Evolutionary conservation across 2,888 invertebrate species (phyloP).

Genomic region (Elmis aenea): DNA sequence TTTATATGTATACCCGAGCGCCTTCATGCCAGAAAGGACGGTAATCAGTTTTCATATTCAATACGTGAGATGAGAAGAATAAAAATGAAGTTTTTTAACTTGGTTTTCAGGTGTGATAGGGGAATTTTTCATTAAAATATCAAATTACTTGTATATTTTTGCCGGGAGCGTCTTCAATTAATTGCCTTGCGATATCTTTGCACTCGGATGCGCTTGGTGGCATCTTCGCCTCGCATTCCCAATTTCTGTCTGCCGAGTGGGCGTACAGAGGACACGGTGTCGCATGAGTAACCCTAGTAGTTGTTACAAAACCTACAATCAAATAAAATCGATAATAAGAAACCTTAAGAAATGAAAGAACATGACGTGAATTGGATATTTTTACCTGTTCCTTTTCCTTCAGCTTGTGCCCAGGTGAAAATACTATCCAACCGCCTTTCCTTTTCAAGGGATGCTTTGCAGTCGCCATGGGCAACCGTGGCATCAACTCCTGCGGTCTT

Average conservation of each 20-base stretch:
- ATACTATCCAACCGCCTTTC: conserved; percentile 60
- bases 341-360: no score
- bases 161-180: conserved; percentile 75
- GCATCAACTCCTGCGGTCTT: conserved; percentile 74
- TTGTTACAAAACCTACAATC: conserved; percentile 81
- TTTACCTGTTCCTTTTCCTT: conserved; percentile 73
- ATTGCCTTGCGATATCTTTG: conserved; percentile 79
- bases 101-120: no score
- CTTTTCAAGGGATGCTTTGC: conserved; percentile 56
- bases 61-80: no score
- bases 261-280: conserved; percentile 80
- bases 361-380: no score
- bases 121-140: no score
- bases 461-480: conserved; percentile 59
- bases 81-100: no score
- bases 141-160: conserved; percentile 61
- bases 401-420: conserved; percentile 66
- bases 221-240: conserved; percentile 76
- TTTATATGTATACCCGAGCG: no score
- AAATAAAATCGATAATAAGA: neutral
- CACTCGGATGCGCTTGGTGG: conserved; percentile 55
- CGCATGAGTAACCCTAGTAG: conserved; percentile 83
- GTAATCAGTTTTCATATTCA: no score
- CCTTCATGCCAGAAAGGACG: no score
- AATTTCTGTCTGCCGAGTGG: conserved; percentile 65